Evolutionary conservation across 2,797 vertebrate genomes (phyloP), one percentile per base, ranked within the genome.

Genomic region (Sebastes alutus): DNA sequence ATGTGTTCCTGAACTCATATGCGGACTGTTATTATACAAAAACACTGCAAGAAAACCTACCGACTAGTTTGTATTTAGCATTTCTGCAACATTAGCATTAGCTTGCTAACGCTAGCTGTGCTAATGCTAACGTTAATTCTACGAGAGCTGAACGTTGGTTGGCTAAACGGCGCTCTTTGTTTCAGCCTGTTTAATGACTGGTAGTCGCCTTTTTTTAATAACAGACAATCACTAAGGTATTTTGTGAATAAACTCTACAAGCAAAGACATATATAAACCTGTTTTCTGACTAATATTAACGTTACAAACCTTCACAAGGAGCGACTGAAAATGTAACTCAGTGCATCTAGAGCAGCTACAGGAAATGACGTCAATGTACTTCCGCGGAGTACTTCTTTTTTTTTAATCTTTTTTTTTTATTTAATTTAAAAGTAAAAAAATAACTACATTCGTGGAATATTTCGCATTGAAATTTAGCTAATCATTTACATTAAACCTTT

Each of bases 281-380:
- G 1, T 33, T 84, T 75, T 76, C 14, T 62, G 12, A 46, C 5
- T 27, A 69, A 74, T 55, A 80, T 69, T 32, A 49, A 46, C 22
- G 16, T 46, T 79, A 93, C 94, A 93, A 92, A 95, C 94, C 94
- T 93, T 88, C 42, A 65, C 83, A 80, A 81, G 83, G 49, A 87
- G 46, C 87, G 75, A 69, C 16, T 76, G 77, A 77, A 90, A 87
- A 82, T 82, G 79, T 77, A 84, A 80, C 65, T 92, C 78, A 86
- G 61, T 33, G 54, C 86, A 86, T 88, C 69, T 5, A 29, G 35
- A 38, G 73, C 54, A 80, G 69, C 72, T 80, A 85, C 83, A 29
- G 93, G 94, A 95, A 83, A 23, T 85, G 56, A 85, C 85, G 80
- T 59, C 22, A 22, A 1, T 0, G 1, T 1, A 58, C 74, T 88